Conservation (phyloP, 2,113 vertebrate genomes). For the Tretioscincus oriximinensis region DNA sequence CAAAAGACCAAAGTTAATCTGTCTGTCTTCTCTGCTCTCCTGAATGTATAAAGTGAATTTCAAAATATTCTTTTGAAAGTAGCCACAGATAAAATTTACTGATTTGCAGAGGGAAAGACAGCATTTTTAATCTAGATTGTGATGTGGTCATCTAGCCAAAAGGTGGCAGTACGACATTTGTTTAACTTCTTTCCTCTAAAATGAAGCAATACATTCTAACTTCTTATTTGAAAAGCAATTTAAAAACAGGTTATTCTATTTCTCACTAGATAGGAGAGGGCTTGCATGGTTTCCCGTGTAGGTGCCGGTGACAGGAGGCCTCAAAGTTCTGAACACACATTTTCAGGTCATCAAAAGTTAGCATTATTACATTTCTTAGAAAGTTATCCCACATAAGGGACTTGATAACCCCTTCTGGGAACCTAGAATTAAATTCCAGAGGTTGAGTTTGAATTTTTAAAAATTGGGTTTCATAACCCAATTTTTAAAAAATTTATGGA, state of each 20-base stretch:
- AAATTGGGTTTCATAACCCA: no score
- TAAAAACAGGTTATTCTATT: background rate
- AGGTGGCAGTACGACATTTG: slow-evolving; percentile 36
- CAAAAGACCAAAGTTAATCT: no score
- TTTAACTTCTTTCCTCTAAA: background rate
- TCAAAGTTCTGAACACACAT: background rate
- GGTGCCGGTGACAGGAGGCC: background rate
- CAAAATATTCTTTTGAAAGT: background rate
- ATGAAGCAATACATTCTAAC: background rate
- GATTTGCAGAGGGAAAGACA: background rate
- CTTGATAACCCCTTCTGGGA: no score
- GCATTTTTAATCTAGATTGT: background rate
- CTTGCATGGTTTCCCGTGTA: background rate
- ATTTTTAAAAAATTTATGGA: no score
- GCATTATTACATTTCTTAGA: no score
- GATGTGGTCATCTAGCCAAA: background rate
- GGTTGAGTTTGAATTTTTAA: no score
- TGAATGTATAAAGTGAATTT: no score
- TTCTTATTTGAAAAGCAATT: no score
- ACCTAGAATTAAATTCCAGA: no score
- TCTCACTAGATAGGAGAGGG: background rate
- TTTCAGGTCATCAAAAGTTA: background rate
- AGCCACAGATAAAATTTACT: background rate
- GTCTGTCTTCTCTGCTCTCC: no score
- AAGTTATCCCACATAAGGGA: no score